Evolutionary conservation across 2,797 vertebrate genomes (phyloP), one percentile per base, ranked within the genome.

Genomic region (Streptopelia turtur): DNA sequence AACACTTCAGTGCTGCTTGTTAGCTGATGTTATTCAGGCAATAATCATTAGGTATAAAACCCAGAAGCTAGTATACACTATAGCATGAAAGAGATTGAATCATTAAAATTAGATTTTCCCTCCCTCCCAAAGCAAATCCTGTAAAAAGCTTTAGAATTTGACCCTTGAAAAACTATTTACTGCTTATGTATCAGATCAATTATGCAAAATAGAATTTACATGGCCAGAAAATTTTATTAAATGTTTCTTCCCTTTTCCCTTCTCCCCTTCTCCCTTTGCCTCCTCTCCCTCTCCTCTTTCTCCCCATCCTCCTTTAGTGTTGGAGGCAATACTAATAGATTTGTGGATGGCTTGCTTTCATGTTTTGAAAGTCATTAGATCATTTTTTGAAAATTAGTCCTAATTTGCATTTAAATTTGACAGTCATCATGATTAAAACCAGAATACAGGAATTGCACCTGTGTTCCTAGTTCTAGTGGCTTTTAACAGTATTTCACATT

Each of bases 361-460:
- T 79, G 77, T 87, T 96, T 95, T 91, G 69, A 86, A 96, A 96
- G 35, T 16, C 11, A 70, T 90, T 76, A 53, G 16, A 23, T 27
- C 6, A 6, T 55, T 76, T 72, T 95, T 90, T 80, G 4, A 25
- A 86, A 95, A 94, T 95, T 81, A 94, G 11, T 80, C 11, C 7
- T 87, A 90, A 97, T 95, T 97, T 96, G 8, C 74, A 95, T 97
- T 97, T 97, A 92, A 87, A 94, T 94, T 96, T 95, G 76, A 63
- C 47, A 91, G 9, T 75, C 83, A 79, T 63, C 13, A 37, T 94
- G 75, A 95, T 92, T 95, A 80, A 96, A 96, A 93, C 1, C 13
- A 84, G 56, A 95, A 78, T 89, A 94, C 56, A 84, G 60, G 49
- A 90, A 84, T 56, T 96, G 37, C 59, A 94, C 68, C 89, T 96